Evolutionary conservation across 2,888 invertebrate genomes (phyloP), one percentile per base, ranked within the genome.

Genomic region (Zootermopsis nevadensis): DNA sequence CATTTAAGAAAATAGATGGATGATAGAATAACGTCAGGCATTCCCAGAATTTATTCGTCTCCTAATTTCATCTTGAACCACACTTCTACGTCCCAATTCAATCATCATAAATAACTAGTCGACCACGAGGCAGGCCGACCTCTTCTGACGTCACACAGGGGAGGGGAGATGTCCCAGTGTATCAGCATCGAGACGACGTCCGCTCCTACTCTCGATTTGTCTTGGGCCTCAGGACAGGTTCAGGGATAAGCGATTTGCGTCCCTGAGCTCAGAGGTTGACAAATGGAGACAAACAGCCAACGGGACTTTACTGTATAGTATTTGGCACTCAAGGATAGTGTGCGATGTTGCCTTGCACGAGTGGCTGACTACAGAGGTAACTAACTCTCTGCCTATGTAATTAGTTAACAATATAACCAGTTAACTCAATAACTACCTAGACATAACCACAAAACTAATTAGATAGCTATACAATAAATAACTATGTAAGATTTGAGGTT

Each of bases 261-360:
- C 60, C 60, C 60, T 60, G 27, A 60, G 60, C 82, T 77, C 77
- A 27, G 77, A 77, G 82, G 77, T 77, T 82, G 82, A 82, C 82
- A 82, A 82, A 82, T 82, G 82, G 82, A 82, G 82, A 82, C 82
- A 77, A 82, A 82, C 82, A 82, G 60, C 82, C 66, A 33, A n/a
- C 77, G 66, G 77, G 77, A 53, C 31, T 27, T 38, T 48, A 22
- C 53, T 77, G 48, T 48, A 60, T 60, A 60, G 60, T 27, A 60
- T 27, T 27, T 60, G 60, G 60, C 60, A 60, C n/a, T 60, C 60
- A 60, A 8, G n/a, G 27, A 60, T 60, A 48, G 48, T 3, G 48
- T 48, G 48, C 19, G 15, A 42, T 42, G 15, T 19, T 48, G 19
- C 1, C 48, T 48, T 19, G 3, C 19, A 48, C 19, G 19, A n/a